These are phyloP conservation scores for Candidula unifasciata DNA, from an alignment of 2,888 invertebrate genomes.

Conservation along the genomic window DNA sequence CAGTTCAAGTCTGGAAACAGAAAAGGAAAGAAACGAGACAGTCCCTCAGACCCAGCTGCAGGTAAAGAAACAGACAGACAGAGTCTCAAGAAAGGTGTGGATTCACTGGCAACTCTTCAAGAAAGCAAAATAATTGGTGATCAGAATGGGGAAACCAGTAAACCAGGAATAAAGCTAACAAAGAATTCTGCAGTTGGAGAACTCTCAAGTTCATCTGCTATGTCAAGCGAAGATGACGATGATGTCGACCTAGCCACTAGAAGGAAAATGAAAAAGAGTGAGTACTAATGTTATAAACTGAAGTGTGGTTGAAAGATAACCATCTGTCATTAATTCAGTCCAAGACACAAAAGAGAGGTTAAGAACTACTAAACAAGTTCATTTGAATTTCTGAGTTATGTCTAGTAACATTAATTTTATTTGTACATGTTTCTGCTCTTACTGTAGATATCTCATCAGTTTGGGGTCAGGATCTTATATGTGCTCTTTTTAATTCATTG, in stretches of 20 bases:
- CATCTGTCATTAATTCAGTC: neutral
- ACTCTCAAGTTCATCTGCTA: slow-evolving; percentile 45
- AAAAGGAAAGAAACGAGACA: slow-evolving; percentile 41
- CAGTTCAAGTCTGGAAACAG: neutral
- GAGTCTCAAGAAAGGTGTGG: neutral
- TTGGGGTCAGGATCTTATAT: no score
- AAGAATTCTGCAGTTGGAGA: slow-evolving; percentile 24
- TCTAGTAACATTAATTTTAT: no score
- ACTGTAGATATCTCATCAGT: no score
- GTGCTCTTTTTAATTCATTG: no score
- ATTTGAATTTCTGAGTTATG: no score
- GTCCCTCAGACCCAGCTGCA: slow-evolving; percentile 2
- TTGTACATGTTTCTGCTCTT: no score
- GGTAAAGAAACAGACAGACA: slow-evolving; percentile 3
- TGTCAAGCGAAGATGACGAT: slow-evolving; percentile 49
- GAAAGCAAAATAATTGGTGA: neutral
- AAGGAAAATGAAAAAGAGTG: slow-evolving; percentile 46
- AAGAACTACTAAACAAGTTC: no score
- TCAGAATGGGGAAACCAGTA: neutral
- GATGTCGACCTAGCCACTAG: slow-evolving; percentile 36
- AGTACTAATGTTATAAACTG: slow-evolving; percentile 39
- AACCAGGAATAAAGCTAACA: slow-evolving; percentile 6
- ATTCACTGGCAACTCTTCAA: neutral
- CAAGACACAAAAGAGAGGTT: no score
- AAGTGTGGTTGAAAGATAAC: slow-evolving; percentile 36